Percentiles rank a stretch among this genome's conserved stretches.
Conservation (phyloP, 2,888 invertebrate genomes). For the Cantharis nigra region DNA sequence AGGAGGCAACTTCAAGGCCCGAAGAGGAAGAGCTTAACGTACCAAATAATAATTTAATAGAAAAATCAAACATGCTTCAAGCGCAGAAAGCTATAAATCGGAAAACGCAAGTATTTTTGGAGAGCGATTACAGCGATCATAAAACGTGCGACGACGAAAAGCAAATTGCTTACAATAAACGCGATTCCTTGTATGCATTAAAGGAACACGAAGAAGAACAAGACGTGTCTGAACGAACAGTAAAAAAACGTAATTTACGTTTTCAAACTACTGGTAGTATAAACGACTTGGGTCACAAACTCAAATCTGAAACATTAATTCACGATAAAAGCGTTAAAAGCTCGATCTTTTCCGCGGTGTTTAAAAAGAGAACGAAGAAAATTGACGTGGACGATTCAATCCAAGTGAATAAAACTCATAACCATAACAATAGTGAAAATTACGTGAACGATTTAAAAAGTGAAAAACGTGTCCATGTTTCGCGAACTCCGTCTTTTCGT, state of each 20-base stretch:
- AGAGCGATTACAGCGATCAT: background rate
- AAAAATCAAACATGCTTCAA: background rate
- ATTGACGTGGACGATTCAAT: background rate
- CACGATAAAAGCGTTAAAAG: slow-evolving; percentile 9
- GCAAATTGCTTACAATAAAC: background rate
- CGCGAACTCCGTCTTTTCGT: slow-evolving; percentile 48
- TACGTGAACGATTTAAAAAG: slow-evolving; percentile 12
- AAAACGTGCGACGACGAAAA: slow-evolving; percentile 1
- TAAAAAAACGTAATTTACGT: background rate
- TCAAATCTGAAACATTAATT: slow-evolving; percentile 3
- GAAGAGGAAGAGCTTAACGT: background rate
- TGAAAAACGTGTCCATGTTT: slow-evolving; percentile 20
- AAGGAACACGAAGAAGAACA: slow-evolving; percentile 37
- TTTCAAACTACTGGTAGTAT: background rate
- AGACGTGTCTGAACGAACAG: slow-evolving; percentile 5
- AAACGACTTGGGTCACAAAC: background rate
- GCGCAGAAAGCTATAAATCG: slow-evolving; percentile 10
- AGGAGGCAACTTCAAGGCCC: background rate
- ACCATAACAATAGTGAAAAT: slow-evolving; percentile 39
- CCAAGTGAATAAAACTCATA: slow-evolving; percentile 7
- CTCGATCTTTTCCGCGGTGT: slow-evolving; percentile 9
- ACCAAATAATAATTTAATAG: background rate
- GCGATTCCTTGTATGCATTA: slow-evolving; percentile 38
- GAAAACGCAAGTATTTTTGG: slow-evolving; percentile 16
- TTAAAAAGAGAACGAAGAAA: slow-evolving; percentile 20